phyloP scores from a whole-genome alignment of 2,113 vertebrate genomes.

The Calyptommatus sinebrachiatus region DNA sequence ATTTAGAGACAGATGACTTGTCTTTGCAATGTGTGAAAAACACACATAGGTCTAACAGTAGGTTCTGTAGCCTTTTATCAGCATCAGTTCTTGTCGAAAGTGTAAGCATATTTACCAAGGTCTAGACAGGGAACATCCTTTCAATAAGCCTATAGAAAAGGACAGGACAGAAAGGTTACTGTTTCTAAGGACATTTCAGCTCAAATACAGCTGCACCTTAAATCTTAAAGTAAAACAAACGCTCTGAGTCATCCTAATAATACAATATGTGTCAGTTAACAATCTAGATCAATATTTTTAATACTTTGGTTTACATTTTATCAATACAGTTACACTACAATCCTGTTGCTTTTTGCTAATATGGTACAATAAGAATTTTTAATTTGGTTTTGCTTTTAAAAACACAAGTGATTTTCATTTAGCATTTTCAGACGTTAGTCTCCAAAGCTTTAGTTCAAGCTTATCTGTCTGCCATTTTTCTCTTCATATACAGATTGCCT shows the following conservation, averaged over 20 bases:
- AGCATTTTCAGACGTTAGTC: not conserved
- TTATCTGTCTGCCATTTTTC: not conserved
- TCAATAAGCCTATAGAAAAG: not conserved
- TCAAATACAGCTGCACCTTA: not conserved
- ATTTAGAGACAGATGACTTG: too few relatives aligned
- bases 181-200: not conserved
- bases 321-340: not conserved
- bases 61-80: not conserved
- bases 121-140: not conserved
- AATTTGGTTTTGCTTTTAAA: not conserved
- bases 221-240: conserved; percentile 8
- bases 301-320: not conserved
- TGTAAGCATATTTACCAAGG: not conserved
- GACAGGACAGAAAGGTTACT: not conserved
- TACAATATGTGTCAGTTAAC: not conserved
- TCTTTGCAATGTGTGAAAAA: not conserved
- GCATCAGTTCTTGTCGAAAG: not conserved
- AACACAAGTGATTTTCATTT: not conserved
- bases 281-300: not conserved
- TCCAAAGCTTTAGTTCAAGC: not conserved
- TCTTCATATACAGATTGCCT: not conserved
- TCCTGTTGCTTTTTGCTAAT: not conserved
- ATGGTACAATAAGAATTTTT: not conserved
- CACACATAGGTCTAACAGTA: not conserved
- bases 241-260: not conserved